Evolutionary conservation across 2,113 vertebrate species (phyloP).

Genomic region (Salminus brasiliensis): DNA sequence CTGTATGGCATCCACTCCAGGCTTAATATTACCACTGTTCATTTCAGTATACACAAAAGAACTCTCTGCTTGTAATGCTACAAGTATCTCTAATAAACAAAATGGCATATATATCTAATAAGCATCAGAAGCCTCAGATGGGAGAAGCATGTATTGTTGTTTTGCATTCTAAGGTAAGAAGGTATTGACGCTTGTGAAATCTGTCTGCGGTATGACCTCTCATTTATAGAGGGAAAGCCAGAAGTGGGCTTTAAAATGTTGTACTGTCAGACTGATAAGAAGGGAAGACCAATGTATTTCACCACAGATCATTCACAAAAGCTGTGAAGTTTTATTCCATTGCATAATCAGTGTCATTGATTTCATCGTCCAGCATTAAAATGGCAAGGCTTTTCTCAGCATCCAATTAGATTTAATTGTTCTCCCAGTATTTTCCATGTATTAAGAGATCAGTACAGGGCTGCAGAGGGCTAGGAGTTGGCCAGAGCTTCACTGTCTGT

Average conservation of each 20-base stretch:
- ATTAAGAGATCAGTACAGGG: background rate
- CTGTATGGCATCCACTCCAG: background rate
- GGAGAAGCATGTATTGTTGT: background rate
- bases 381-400: background rate
- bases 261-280: background rate
- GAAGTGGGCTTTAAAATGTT: background rate
- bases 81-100: background rate
- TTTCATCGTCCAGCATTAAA: background rate
- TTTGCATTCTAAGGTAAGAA: background rate
- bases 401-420: background rate
- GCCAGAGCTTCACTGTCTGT: background rate
- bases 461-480: background rate
- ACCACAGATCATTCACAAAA: background rate
- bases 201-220: background rate
- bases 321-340: background rate
- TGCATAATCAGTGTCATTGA: background rate
- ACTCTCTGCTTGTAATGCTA: background rate
- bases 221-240: background rate
- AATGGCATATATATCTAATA: background rate
- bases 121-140: background rate
- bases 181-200: background rate
- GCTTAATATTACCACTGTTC: conserved; percentile 18
- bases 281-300: background rate
- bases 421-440: background rate
- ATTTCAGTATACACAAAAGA: conserved; percentile 25